Conservation (phyloP, 2,113 vertebrate genomes). For the Meles meles region DNA sequence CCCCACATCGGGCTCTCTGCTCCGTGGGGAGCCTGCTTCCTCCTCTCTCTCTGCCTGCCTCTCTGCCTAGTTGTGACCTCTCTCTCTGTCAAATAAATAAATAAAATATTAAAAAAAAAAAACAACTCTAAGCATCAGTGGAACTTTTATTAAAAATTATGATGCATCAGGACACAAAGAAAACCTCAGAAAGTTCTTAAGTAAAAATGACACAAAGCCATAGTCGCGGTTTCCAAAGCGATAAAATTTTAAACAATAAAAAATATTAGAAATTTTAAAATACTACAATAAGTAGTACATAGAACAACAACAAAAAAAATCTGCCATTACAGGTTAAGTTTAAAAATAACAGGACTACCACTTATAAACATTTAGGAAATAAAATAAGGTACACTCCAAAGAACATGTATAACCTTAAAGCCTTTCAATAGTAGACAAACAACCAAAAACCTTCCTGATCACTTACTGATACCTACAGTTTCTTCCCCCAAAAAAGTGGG, state of each 20-base stretch:
- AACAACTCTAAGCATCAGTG: background rate
- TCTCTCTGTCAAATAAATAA: no score
- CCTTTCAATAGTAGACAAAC: background rate
- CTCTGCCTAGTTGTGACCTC: no score
- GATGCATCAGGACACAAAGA: background rate
- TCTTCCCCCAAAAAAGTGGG: background rate
- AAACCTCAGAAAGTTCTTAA: background rate
- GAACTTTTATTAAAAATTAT: background rate
- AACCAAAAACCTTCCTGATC: background rate
- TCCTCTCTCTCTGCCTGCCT: no score
- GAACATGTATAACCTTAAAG: background rate
- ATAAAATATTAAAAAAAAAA: no score
- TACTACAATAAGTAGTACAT: background rate
- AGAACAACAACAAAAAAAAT: background rate
- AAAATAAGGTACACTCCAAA: background rate
- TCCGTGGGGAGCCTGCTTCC: no score
- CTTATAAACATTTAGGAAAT: background rate
- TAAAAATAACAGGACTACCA: background rate
- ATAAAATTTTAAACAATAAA: background rate
- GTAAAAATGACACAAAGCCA: background rate
- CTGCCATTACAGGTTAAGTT: background rate
- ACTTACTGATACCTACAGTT: background rate
- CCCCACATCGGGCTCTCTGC: no score
- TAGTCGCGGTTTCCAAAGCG: background rate
- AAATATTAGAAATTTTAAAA: background rate